Evolutionary conservation across 2,888 invertebrate genomes (phyloP), one percentile per base, ranked within the genome.

Genomic region (Rotaria socialis): DNA sequence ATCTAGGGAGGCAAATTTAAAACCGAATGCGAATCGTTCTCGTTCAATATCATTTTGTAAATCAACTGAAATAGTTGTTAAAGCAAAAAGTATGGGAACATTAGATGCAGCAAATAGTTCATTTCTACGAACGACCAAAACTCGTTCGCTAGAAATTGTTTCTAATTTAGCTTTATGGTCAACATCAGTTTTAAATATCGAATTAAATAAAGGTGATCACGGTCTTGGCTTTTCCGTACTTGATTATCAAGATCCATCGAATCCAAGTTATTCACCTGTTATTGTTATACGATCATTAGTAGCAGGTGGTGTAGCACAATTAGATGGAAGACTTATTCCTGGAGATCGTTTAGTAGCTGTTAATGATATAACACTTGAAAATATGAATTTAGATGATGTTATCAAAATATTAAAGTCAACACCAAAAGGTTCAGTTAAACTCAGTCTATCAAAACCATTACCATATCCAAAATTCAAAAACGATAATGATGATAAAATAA

Each of bases 181-280:
- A 22, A 85, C 58, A 50, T 84, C 88, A 41, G 27, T 86, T 16
- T 35, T 27, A 43, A 55, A 75, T 55, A 85, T 88, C 67, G 80
- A 50, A 58, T 85, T 88, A 56, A 75, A 56, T 4, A 99, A 99
- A 92, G 97, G 97, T 88, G 97, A 97, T 91, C 94, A 96, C 87
- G 99, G 99, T 24, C 93, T 99, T 87, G 99, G 99, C 87, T 99
- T 99, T 93, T 97, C 97, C 88, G 97, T 99, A 91, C 93, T 99
- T 89, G 99, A 93, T 88, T 92, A 92, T 88, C 92, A 96, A 93
- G 98, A 99, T 93, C 98, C 98, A 56, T 93, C 96, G 92, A 96
- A 98, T 92, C 96, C 96, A 84, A 50, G 75, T 35, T 94, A 95
- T 89, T 96, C 97, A 92, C 97, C 97, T 87, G 94, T 99, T 90